Evolutionary conservation across 2,797 vertebrate genomes (phyloP).

Genomic region (Pempheris klunzingeri): DNA sequence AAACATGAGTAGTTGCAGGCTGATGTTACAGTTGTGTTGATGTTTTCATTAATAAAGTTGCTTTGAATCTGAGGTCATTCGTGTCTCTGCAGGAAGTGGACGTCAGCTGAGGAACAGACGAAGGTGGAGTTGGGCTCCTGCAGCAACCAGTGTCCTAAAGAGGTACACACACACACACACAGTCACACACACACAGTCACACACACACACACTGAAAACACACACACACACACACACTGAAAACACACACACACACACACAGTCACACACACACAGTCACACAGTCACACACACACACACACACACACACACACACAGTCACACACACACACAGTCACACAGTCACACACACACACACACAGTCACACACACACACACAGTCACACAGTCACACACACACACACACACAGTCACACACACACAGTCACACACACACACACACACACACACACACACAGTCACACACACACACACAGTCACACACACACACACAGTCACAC

Average conservation of each 20-base stretch:
- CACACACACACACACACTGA: constrained; percentile 16
- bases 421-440: constrained; percentile 2
- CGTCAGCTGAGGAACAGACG: constrained; percentile 49
- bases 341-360: constrained; percentile 1
- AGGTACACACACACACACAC: constrained; percentile 51
- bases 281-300: constrained; percentile 14
- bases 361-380: constrained; percentile 9
- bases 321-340: no score
- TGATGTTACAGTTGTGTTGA: no score
- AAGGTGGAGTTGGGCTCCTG: constrained; percentile 69
- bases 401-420: constrained; percentile 15
- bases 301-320: constrained; percentile 10
- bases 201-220: no score
- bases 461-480: constrained; percentile 12
- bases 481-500: constrained; percentile 15
- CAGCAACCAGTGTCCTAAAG: constrained; percentile 80
- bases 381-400: constrained; percentile 12
- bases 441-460: constrained; percentile 14
- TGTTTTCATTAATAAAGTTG: no score
- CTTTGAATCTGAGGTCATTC: no score
- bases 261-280: no score
- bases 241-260: constrained; percentile 7
- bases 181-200: not conserved
- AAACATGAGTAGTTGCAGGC: no score
- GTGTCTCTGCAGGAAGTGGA: constrained; percentile 66